Base-by-base conservation (phyloP, 2,797 vertebrate genomes). In the Perdix hodgsoniae region DNA sequence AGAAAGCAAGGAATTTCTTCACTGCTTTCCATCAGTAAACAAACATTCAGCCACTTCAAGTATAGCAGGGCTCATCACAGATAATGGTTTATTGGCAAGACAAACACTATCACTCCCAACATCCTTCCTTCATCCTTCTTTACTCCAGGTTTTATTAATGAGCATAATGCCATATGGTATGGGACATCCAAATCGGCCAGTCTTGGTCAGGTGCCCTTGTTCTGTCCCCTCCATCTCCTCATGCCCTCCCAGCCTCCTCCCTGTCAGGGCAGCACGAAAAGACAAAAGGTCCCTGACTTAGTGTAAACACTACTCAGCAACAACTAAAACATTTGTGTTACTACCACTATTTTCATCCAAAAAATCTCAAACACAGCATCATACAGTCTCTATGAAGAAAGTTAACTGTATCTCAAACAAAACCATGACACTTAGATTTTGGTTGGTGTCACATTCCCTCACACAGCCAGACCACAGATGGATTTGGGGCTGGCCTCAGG, bases 401-500 rank as follows among this genome's bases (percentile, higher is more conserved):
- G 21, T 33, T 57, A 57, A 57, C 11, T 57, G 11, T n/a, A 33
- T 22, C 19, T 21, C 37, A 39, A 37, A 11, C 37, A 61, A 61
- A 61, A 39, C 17, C 16, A 29, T 39, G 60, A 61, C 37, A 19
- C 31, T n/a, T 29, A 56, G 29, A 10, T 59, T 24, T 63, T 64
- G 2, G 1, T 40, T n/a, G 39, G 29, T 37, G 42, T 10, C 74
- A 29, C 1, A 0, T 69, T 22, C 50, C 37, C 37, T 70, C 44
- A 26, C 29, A 27, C 0, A 2, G 19, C 0, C 9, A 71, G n/a
- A 23, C 18, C 2, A 0, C 23, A 27, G 42, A 52, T 11, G 35
- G 39, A 45, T 3, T 10, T 24, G 44, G n/a, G 33, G 31, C 33
- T 47, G 33, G 9, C 10, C 26, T 40, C 44, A 49, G 63, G 37